Percentiles rank a stretch among this genome's conserved stretches.
Evolutionary conservation across 2,113 vertebrate species (phyloP).

Genomic region (Anoura caudifer): DNA sequence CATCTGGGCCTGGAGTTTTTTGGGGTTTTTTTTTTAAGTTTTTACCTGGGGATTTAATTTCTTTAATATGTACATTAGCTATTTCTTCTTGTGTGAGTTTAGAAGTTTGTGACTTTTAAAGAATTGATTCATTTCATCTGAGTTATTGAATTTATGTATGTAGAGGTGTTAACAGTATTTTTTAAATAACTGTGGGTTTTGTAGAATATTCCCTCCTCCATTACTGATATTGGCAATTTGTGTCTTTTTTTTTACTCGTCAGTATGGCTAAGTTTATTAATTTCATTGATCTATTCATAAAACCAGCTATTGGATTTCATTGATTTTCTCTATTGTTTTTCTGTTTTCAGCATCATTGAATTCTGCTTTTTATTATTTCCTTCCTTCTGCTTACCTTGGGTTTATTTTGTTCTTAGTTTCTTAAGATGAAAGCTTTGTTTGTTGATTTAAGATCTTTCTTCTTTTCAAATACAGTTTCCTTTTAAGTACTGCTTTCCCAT

Average conservation of each 20-base stretch:
- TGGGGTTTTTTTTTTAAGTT: neutral
- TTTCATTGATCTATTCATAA: neutral
- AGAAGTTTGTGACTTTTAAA: neutral
- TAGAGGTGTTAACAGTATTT: neutral
- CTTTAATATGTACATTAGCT: neutral
- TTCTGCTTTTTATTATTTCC: neutral
- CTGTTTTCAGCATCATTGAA: neutral
- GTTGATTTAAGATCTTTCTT: neutral
- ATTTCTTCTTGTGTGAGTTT: neutral
- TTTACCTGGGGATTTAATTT: neutral
- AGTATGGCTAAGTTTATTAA: neutral
- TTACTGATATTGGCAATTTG: neutral
- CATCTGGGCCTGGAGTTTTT: neutral
- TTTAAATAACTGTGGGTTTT: neutral
- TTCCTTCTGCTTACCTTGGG: neutral
- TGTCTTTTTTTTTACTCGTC: neutral
- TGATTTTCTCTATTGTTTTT: neutral
- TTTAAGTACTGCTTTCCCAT: neutral
- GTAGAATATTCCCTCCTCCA: neutral
- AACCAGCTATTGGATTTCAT: neutral
- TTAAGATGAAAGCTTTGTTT: neutral
- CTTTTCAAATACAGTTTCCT: neutral
- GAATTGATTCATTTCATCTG: neutral
- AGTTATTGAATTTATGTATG: neutral
- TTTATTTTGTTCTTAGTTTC: neutral